Evolutionary conservation across 1,140 invertebrate species (phyloP), one percentile per base, ranked within the genome.

Genomic region (Drosophila mauritiana): DNA sequence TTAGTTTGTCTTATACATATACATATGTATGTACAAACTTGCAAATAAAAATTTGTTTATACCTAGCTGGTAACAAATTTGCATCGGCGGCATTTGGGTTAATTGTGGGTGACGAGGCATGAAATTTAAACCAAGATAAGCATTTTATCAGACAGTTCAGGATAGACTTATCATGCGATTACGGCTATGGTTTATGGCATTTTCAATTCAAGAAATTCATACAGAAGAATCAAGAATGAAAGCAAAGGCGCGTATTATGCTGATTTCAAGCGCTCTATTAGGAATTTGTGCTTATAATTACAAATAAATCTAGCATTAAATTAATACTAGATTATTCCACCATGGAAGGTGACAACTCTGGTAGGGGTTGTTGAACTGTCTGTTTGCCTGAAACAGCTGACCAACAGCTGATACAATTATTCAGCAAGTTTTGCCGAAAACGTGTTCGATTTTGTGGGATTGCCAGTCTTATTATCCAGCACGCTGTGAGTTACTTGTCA

Each of bases 71-170:
- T 48, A 69, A 70, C 36, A 27, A 70, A 70, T 70, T 70, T 70
- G 68, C 68, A 70, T 70, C 65, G 12, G 34, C 49, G 42, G 53
- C 59, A 82, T 75, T 72, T 88, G 74, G 82, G 83, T 82, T 86
- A 86, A 88, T 82, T 86, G 64, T 40, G 73, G 42, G 72, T 67
- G 73, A 76, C 72, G 53, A 42, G 53, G 73, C 73, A 58, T 52
- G 48, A 76, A 67, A 76, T 58, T 58, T 74, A 11, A 52, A 39
- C 25, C 12, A 52, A 49, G 53, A 70, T 70, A 70, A 75, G 73
- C 12, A 39, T 48, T 58, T 67, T 57, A 65, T 64, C 25, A 45
- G 34, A 37, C 20, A 31, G 15, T 51, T n/a, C 43, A 53, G 52
- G 54, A 49, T 74, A 39, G 31, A 54, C 39, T 77, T 36, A 37